phyloP scores from a whole-genome alignment of 1,140 invertebrate genomes.

The Trichoplusia ni region DNA sequence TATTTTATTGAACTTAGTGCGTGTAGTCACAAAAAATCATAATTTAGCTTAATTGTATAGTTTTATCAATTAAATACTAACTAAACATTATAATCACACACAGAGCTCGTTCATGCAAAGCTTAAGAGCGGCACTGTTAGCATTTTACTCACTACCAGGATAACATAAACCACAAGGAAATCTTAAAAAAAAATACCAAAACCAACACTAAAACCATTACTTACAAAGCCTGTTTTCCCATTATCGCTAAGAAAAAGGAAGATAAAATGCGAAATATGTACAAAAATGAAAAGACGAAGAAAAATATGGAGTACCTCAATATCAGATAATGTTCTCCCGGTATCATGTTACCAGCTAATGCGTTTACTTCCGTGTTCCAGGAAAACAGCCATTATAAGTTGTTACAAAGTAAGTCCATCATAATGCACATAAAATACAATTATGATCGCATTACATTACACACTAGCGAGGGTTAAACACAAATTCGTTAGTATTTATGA shows the following conservation, averaged over 20 bases:
- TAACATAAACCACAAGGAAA: neutral
- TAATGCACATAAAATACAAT: conserved; percentile 22
- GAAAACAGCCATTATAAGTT: conserved; percentile 19
- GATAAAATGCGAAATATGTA: neutral
- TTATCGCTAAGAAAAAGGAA: neutral
- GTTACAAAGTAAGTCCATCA: conserved; percentile 10
- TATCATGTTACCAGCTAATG: conserved; percentile 2
- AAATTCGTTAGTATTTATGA: too few relatives aligned
- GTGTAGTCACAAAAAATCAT: too few relatives aligned
- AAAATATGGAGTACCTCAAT: neutral
- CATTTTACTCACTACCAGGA: conserved; percentile 3
- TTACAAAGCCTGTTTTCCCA: neutral
- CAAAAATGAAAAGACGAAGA: neutral
- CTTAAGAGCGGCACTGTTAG: conserved; percentile 4
- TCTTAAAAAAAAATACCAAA: neutral
- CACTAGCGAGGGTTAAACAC: neutral
- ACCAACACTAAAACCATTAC: neutral
- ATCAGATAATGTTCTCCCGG: neutral
- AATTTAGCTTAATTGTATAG: too few relatives aligned
- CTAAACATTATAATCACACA: neutral
- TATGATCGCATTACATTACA: conserved; percentile 9
- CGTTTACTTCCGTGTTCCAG: conserved; percentile 8
- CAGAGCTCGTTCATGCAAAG: conserved; percentile 4
- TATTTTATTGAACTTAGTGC: too few relatives aligned
- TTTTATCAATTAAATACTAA: too few relatives aligned